Evolutionary conservation across 2,797 vertebrate genomes (phyloP).

Genomic region (Spinus olivaceus): DNA sequence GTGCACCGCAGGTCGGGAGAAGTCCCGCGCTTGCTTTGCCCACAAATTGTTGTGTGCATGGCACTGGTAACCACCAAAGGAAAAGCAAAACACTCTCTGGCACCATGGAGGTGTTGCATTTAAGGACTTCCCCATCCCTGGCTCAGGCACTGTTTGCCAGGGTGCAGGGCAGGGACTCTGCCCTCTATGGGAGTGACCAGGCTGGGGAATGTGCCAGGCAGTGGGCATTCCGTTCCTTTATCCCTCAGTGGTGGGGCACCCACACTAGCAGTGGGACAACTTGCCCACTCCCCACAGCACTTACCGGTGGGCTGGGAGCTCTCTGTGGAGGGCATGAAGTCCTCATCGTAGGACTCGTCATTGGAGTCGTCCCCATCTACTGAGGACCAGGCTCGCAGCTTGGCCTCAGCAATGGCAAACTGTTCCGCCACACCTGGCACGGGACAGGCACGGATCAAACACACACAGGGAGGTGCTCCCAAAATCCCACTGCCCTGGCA

Average conservation of each 20-base stretch:
- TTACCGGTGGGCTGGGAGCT: constrained; percentile 75
- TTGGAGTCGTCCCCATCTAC: constrained; percentile 95
- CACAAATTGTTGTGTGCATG: accelerated
- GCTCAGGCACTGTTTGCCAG: accelerated
- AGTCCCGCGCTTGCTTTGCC: accelerated
- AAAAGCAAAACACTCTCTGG: neutral
- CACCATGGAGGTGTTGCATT: accelerated
- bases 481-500: neutral
- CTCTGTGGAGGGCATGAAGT: constrained; percentile 85
- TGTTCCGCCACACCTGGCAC: constrained; percentile 81
- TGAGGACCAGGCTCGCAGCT: constrained; percentile 96
- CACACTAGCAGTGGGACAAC: neutral
- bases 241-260: neutral
- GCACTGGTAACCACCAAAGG: neutral
- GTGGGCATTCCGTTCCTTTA: accelerated
- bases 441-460: neutral
- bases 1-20: accelerated
- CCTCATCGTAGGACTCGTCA: constrained; percentile 94
- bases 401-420: constrained; percentile 96
- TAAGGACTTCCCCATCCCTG: neutral
- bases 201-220: neutral
- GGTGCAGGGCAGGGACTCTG: neutral
- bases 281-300: neutral
- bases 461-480: accelerated
- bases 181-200: neutral